Base-by-base conservation (phyloP, 1,140 invertebrate genomes). In the Dendroctonus valens region DNA sequence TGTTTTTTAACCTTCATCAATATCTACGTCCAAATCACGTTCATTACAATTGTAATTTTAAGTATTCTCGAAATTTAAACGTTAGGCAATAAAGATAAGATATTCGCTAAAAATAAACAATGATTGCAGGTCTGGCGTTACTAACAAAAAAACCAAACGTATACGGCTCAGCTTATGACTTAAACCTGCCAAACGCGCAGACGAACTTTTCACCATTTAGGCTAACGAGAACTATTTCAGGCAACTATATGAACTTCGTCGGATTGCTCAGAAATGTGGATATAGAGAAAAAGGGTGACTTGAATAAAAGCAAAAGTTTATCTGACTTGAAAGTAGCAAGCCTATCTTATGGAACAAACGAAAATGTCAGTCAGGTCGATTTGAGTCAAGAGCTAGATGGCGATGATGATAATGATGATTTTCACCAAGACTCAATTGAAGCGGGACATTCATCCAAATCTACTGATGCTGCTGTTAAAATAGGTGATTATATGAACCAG, bases 221-320 rank as follows among this genome's bases (percentile, higher is more conserved):
- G 60, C 51, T 63, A 54, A 63, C 53, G 54, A 14, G 60, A 63
- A 63, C 60, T 63, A 53, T 63, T 63, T 63, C 60, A 63, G 60
- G 60, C 14, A 63, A 63, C 14, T 63, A 63, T 54, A 54, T 63
- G 60, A 63, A 63, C 50, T 63, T 54, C 60, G 54, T 41, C 14
- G 59, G 59, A 9, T 15, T 63, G 7, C 42, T 63, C n/a, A 15
- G 41, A 44, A 63, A 63, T 12, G 42, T 63, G 37, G 60, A 63
- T 53, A 42, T 63, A 15, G 14, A 54, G 14, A 63, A 44, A 53
- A 63, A 63, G 7, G 15, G 5, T 38, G 60, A 63, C 38, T 6
- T 63, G 14, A 63, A 26, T 54, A 63, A 63, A 40, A 63, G 60
- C n/a, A 63, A 63, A 41, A 63, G 60, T 12, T 9, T 63, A 37